A percentile compares a stretch with the other conserved stretches of the same genome.
Evolutionary conservation across 2,113 vertebrate genomes (phyloP).

Genomic region (Coracopsis vasa): DNA sequence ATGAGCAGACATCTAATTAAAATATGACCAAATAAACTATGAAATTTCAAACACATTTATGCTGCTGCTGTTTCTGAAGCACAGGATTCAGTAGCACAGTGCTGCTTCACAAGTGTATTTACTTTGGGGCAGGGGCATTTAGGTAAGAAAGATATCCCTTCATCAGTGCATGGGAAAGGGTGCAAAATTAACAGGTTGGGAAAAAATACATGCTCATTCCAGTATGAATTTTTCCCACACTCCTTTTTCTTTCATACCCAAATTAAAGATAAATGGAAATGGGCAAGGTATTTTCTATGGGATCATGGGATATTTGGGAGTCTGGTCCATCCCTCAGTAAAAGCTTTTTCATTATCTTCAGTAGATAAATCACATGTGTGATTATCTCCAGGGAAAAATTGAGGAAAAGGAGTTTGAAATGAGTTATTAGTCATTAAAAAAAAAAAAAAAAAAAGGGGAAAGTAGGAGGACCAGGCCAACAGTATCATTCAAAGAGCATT

Average conservation of each 20-base stretch:
- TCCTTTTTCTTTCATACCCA: not conserved
- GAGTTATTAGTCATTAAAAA: not conserved
- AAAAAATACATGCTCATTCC: not conserved
- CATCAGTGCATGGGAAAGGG: not conserved
- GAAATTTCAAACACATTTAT: rapidly evolving
- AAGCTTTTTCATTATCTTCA: not conserved
- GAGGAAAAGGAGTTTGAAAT: not conserved
- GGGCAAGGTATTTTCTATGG: not conserved
- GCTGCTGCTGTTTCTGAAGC: not conserved
- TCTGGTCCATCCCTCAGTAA: not conserved
- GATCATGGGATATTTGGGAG: not conserved
- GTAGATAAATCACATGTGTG: not conserved
- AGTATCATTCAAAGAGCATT: not conserved
- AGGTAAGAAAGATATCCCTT: not conserved
- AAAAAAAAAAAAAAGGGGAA: not conserved
- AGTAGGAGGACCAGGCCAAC: not conserved
- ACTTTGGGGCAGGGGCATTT: not conserved
- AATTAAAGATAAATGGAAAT: not conserved
- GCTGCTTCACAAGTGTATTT: not conserved
- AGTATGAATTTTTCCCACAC: not conserved
- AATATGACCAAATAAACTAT: not conserved
- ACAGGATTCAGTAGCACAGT: not conserved
- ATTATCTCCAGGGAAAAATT: not conserved
- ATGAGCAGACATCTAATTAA: not conserved
- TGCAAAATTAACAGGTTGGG: not conserved